phyloP scores from a whole-genome alignment of 2,797 vertebrate species.

The Neopelma chrysocephalum region DNA sequence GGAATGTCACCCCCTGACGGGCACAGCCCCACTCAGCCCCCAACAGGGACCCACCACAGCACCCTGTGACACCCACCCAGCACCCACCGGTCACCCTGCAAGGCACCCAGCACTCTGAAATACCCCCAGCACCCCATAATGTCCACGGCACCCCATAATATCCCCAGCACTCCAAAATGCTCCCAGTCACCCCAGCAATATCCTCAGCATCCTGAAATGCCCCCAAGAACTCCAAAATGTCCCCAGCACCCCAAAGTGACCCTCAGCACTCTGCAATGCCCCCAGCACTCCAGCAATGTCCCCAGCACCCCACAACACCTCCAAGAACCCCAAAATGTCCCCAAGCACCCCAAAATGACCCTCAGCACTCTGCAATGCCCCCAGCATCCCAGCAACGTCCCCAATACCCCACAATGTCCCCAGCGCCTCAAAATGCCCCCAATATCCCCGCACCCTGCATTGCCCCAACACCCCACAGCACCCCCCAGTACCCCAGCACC shows the following conservation, averaged over 20 bases:
- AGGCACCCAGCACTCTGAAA: background rate
- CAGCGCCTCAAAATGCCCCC: background rate
- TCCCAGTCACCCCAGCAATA: background rate
- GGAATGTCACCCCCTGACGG: constrained; percentile 91
- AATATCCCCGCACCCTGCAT: too few relatives aligned
- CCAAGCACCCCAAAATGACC: background rate
- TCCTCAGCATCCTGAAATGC: background rate
- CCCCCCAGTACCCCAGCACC: too few relatives aligned
- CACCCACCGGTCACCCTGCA: background rate
- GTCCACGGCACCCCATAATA: background rate
- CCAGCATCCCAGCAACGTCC: background rate
- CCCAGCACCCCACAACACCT: background rate
- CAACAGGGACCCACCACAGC: accelerated
- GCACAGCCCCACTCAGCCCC: background rate
- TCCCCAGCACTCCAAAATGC: background rate
- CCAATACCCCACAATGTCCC: background rate
- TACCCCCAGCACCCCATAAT: background rate
- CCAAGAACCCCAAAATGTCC: background rate
- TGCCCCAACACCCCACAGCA: background rate
- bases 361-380: background rate
- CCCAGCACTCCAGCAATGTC: background rate
- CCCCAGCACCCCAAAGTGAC: background rate
- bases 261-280: background rate
- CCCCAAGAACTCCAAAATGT: background rate
- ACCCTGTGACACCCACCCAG: background rate